Conservation (phyloP, 2,888 invertebrate species). For the Mesorhabditis belari region DNA sequence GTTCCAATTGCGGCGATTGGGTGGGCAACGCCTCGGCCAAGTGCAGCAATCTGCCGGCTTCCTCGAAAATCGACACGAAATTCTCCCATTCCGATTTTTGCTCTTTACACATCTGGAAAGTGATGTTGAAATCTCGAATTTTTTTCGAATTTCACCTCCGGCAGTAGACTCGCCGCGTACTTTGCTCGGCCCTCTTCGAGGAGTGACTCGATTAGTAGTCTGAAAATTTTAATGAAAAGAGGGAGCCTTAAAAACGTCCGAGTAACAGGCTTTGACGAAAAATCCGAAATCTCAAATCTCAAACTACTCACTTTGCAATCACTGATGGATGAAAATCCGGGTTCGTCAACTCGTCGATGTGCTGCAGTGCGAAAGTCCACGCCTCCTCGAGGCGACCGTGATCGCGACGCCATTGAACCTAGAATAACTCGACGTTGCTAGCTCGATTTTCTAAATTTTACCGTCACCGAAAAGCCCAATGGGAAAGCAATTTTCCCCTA, state of each 20-base stretch:
- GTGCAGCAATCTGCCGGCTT: slow-evolving; percentile 15
- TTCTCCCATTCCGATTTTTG: slow-evolving; percentile 50
- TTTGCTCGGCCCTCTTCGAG: not conserved
- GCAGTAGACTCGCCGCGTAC: not conserved
- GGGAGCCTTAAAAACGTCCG: too few species aligned
- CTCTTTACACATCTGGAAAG: slow-evolving; percentile 31
- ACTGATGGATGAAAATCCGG: not conserved
- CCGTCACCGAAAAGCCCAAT: too few species aligned
- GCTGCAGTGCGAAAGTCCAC: not conserved
- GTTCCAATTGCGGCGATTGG: slow-evolving; percentile 44
- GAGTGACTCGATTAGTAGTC: not conserved
- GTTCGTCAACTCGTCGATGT: not conserved
- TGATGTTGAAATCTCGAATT: slow-evolving; percentile 19
- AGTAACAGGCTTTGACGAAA: too few species aligned
- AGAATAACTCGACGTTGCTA: too few species aligned
- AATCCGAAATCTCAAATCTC: not conserved
- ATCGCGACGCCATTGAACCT: slow-evolving; percentile 15
- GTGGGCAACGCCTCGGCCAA: slow-evolving; percentile 40
- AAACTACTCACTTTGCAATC: not conserved
- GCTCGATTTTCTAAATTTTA: too few species aligned
- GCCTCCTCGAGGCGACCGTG: not conserved
- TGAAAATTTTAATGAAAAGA: too few species aligned
- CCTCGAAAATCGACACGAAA: slow-evolving; percentile 43
- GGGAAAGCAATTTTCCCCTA: too few species aligned
- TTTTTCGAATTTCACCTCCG: not conserved